Conservation (phyloP, 2,797 vertebrate genomes). For the Catamblyrhynchus diadema region DNA sequence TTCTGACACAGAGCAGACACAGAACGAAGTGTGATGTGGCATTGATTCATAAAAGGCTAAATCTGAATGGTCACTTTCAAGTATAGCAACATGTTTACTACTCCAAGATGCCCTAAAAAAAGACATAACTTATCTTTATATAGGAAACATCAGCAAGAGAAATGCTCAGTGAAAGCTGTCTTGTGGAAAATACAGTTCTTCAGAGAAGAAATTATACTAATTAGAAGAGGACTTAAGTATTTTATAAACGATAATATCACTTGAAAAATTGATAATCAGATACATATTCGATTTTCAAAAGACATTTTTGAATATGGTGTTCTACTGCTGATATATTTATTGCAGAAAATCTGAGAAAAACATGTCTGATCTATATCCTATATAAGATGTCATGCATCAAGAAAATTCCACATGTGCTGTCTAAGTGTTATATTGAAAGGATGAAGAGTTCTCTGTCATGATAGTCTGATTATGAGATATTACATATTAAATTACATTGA, state of each 20-base stretch:
- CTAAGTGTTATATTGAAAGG: constrained; percentile 22
- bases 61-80: neutral
- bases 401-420: constrained; percentile 19
- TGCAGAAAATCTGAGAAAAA: constrained; percentile 6
- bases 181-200: constrained; percentile 3
- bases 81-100: neutral
- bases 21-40: neutral
- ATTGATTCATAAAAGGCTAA: neutral
- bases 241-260: neutral
- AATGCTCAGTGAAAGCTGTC: neutral
- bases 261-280: neutral
- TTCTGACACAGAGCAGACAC: neutral
- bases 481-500: neutral
- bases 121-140: neutral
- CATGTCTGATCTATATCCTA: neutral
- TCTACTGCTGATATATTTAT: neutral
- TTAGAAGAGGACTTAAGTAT: constrained; percentile 17
- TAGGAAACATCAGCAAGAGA: neutral
- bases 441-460: constrained; percentile 39
- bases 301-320: neutral
- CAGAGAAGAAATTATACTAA: constrained; percentile 5
- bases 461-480: constrained; percentile 25
- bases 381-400: constrained; percentile 39
- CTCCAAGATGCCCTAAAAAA: neutral
- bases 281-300: neutral